Conservation (phyloP, 2,797 vertebrate species). For the Myotis pilosus region DNA sequence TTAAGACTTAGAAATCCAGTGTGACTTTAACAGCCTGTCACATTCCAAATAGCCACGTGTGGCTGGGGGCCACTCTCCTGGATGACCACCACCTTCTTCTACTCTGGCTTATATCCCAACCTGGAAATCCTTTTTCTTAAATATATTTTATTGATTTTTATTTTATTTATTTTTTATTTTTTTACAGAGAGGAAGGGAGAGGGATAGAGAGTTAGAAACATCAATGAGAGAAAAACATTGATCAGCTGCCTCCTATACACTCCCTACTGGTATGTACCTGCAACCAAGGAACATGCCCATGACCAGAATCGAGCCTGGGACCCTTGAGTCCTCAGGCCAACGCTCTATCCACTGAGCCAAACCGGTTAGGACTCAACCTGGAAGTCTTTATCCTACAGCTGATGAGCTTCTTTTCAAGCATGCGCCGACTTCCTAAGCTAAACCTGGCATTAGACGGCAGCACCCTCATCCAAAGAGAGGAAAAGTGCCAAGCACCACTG, state of each 20-base stretch:
- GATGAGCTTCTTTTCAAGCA: neutral
- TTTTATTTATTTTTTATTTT: too few species aligned
- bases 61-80: rapidly evolving
- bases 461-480: neutral
- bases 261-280: too few species aligned
- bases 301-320: too few species aligned
- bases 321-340: too few species aligned
- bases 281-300: too few species aligned
- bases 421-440: neutral
- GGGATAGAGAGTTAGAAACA: too few species aligned
- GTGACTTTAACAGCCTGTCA: too few species aligned
- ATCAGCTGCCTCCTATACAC: too few species aligned
- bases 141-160: too few species aligned
- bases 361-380: neutral
- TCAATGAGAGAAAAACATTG: too few species aligned
- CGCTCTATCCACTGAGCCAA: too few species aligned
- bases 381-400: neutral
- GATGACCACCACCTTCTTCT: neutral
- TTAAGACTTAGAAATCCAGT: neutral
- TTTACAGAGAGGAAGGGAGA: too few species aligned
- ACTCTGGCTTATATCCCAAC: neutral
- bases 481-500: neutral
- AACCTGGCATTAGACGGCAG: neutral
- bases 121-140: neutral
- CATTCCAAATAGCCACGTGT: neutral